Base-by-base conservation (phyloP, 2,888 invertebrate species). In the Drosophila villosipedis region DNA sequence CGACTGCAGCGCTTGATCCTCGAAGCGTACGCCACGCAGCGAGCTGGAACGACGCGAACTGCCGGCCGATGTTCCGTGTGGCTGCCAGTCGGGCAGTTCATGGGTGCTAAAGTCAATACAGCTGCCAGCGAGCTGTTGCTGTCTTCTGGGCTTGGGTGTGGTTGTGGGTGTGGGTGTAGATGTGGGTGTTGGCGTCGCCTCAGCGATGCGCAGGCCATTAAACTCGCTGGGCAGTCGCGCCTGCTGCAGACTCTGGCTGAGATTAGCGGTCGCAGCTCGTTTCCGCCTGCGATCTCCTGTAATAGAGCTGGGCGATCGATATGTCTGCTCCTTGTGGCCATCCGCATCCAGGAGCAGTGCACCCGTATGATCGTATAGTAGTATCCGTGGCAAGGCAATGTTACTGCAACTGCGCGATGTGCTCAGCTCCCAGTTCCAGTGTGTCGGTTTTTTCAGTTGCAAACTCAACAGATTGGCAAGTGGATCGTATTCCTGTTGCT, bases 361-460 rank as follows among this genome's bases (percentile, higher is more conserved):
- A 22, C 94, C 94, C 73, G 93, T 94, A 64, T 94, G 93, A 81
- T 95, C 94, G 82, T 94, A 95, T 12, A 95, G 92, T 76, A 95
- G 92, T 30, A 95, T 94, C 9, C 94, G 92, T 5, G 95, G 95
- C 80, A 95, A 88, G 35, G 93, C 91, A 65, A 95, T 94, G 80
- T 94, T 94, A 35, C 94, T 94, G 58, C 95, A 94, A 54, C 95
- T 95, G 82, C 94, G 94, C 35, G 95, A 95, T 4, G 95, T 95
- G 35, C 94, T 94, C 76, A 95, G 83, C 85, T 95, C 94, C 95
- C 95, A 95, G 79, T 94, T 94, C 95, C 95, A 95, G 71, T 93
- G 92, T 71, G 93, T 93, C 1, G 95, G 95, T 79, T 95, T 95
- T 76, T 94, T 93, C 66, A 95, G 89, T 84, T 94, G 94, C 30